Evolutionary conservation across 2,797 vertebrate species (phyloP).

Genomic region (Clamator glandarius): DNA sequence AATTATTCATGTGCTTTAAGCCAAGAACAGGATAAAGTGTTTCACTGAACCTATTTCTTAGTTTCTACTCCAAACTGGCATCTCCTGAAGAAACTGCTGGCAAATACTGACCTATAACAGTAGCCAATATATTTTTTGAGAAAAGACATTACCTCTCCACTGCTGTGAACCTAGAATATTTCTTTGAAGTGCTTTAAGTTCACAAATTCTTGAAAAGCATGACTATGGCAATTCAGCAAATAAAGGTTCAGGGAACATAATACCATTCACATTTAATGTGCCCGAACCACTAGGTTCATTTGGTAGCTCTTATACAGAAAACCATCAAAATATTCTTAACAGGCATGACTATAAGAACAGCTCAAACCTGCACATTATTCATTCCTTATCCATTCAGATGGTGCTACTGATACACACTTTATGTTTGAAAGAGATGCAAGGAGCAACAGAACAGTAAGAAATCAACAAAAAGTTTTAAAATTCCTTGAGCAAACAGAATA

Average conservation of each 20-base stretch:
- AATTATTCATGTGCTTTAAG: slow-evolving; percentile 48
- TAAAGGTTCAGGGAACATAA: not conserved
- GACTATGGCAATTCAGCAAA: not conserved
- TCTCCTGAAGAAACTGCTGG: slow-evolving; percentile 38
- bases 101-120: slow-evolving; percentile 37
- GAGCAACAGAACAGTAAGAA: not conserved
- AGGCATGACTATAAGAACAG: not conserved
- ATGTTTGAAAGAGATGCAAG: not conserved
- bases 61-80: slow-evolving; percentile 63
- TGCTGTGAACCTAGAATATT: slow-evolving; percentile 3
- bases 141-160: not conserved
- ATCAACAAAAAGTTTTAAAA: not conserved
- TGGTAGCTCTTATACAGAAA: not conserved
- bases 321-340: not conserved
- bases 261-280: not conserved
- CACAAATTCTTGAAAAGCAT: slow-evolving; percentile 45
- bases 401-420: not conserved
- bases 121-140: slow-evolving; percentile 39
- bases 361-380: not conserved
- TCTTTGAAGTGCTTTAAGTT: slow-evolving; percentile 36
- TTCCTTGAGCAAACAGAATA: not conserved
- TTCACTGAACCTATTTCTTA: slow-evolving; percentile 25
- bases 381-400: not conserved
- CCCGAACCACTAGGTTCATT: not conserved
- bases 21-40: slow-evolving; percentile 46